Percentiles rank a stretch among this genome's conserved stretches.
Conservation (phyloP, 2,113 vertebrate genomes). For the Echinops telfairi region DNA sequence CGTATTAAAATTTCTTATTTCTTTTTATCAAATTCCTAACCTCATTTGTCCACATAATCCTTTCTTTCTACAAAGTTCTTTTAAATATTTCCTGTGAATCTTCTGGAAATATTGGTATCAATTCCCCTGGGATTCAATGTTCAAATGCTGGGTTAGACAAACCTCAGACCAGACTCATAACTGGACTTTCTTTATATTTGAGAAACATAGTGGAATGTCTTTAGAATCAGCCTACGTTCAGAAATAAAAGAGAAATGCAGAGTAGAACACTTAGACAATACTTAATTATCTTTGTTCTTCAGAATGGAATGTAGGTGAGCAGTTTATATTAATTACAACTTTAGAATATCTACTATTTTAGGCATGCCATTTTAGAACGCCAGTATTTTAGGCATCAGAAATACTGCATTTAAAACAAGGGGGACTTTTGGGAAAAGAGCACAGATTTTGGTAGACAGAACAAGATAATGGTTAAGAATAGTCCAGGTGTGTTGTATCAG, state of each 20-base stretch:
- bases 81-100: conserved; percentile 19
- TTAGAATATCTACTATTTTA: background rate
- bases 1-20: background rate
- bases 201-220: background rate
- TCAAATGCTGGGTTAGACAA: background rate
- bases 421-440: conserved; percentile 12
- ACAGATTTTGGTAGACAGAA: conserved; percentile 27
- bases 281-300: background rate
- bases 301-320: background rate
- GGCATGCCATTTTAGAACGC: no score
- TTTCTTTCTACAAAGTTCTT: conserved; percentile 22
- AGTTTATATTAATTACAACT: background rate
- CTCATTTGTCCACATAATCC: conserved; percentile 1
- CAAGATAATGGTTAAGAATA: conserved; percentile 51
- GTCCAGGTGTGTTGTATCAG: conserved; percentile 2
- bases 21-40: background rate
- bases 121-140: background rate
- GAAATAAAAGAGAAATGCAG: background rate
- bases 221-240: conserved; percentile 49
- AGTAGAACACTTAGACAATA: background rate
- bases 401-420: conserved; percentile 34
- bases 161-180: background rate
- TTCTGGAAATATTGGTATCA: conserved; percentile 36
- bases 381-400: conserved; percentile 20
- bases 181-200: conserved; percentile 29